These are phyloP conservation scores for Julus scanicus DNA, from an alignment of 2,888 invertebrate genomes.

Conservation along the genomic window DNA sequence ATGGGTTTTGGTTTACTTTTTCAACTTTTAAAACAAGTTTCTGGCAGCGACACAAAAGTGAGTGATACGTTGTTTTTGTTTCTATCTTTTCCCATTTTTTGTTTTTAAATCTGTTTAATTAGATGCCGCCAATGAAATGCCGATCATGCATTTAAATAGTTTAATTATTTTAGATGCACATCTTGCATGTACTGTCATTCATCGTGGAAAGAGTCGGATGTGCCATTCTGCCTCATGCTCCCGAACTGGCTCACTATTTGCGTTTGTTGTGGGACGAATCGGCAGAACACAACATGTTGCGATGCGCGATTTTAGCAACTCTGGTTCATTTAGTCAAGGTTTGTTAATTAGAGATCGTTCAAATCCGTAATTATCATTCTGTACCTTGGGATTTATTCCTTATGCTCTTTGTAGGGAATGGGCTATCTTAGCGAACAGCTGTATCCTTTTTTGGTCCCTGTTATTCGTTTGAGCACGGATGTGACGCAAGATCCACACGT, in stretches of 20 bases:
- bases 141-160: too few relatives aligned
- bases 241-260: slow-evolving; percentile 81
- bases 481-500: slow-evolving; percentile 82
- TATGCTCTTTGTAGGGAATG: slow-evolving; percentile 65
- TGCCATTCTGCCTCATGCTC: slow-evolving; percentile 76
- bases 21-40: slow-evolving; percentile 83
- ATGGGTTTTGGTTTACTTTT: slow-evolving; percentile 83
- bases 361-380: not conserved
- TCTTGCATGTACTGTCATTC: slow-evolving; percentile 87
- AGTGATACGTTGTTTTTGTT: slow-evolving; percentile 40
- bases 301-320: slow-evolving; percentile 89
- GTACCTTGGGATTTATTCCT: too few relatives aligned
- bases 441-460: slow-evolving; percentile 72
- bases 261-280: slow-evolving; percentile 91
- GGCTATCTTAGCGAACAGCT: slow-evolving; percentile 69
- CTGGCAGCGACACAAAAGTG: slow-evolving; percentile 92
- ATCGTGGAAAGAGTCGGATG: slow-evolving; percentile 87
- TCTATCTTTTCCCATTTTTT: not conserved
- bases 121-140: too few relatives aligned
- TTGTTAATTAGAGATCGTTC: slow-evolving; percentile 62
- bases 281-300: slow-evolving; percentile 86
- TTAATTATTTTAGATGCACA: slow-evolving; percentile 77
- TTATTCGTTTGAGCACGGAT: slow-evolving; percentile 81
- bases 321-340: slow-evolving; percentile 86
- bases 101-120: not conserved